Conservation (phyloP, 2,113 vertebrate species). For the Montifringilla adamsi region DNA sequence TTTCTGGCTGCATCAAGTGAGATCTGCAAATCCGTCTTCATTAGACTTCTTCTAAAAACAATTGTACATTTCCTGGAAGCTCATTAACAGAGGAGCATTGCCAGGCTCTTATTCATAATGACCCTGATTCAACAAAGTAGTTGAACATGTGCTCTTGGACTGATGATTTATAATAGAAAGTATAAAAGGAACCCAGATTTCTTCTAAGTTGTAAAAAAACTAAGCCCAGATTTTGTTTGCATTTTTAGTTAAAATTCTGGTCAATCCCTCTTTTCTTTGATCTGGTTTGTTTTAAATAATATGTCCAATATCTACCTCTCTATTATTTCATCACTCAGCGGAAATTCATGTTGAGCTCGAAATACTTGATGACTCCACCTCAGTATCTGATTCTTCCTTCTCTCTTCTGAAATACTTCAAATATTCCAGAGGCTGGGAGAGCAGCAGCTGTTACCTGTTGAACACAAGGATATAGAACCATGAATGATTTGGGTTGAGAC, state of each 20-base stretch:
- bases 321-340: neutral
- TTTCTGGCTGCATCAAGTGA: slow-evolving; percentile 68
- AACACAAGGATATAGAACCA: neutral
- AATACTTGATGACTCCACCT: neutral
- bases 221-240: neutral
- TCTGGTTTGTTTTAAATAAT: neutral
- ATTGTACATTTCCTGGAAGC: slow-evolving; percentile 68
- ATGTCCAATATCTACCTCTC: neutral
- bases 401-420: neutral
- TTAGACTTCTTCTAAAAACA: slow-evolving; percentile 70
- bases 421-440: neutral
- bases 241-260: neutral
- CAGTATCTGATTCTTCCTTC: neutral
- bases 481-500: neutral
- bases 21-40: slow-evolving; percentile 75
- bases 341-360: neutral
- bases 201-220: neutral
- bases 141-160: slow-evolving; percentile 23
- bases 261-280: neutral
- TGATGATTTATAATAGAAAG: neutral
- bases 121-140: slow-evolving; percentile 38
- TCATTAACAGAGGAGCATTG: slow-evolving; percentile 68
- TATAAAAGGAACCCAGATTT: neutral
- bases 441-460: neutral
- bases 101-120: slow-evolving; percentile 64